Evolutionary conservation across 2,888 invertebrate species (phyloP).

Genomic region (Cyclophora albipunctata): DNA sequence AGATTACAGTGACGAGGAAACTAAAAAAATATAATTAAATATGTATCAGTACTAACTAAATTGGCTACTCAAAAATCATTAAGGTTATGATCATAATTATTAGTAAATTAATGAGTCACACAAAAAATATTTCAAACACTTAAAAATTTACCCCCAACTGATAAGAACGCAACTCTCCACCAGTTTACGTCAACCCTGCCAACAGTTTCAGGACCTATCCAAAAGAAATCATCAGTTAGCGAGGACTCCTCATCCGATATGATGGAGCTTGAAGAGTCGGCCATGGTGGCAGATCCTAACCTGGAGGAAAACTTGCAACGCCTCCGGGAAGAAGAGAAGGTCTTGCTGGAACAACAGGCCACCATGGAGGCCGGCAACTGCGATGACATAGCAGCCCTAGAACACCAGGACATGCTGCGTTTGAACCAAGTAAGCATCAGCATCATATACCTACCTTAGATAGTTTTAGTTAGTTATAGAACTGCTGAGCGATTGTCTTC

Average conservation of each 20-base stretch:
- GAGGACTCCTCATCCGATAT: constrained; percentile 89
- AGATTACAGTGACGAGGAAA: no score
- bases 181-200: background rate
- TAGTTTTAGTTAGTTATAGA: background rate
- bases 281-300: constrained; percentile 75
- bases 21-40: no score
- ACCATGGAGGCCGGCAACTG: constrained; percentile 75
- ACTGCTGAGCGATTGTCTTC: no score
- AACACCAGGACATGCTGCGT: constrained; percentile 56
- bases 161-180: no score
- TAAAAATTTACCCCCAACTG: no score
- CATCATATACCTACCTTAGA: background rate
- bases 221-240: constrained; percentile 92
- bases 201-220: constrained; percentile 84
- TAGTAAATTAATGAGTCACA: no score
- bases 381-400: constrained; percentile 56
- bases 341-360: constrained; percentile 84
- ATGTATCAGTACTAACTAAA: no score
- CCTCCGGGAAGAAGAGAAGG: constrained; percentile 81
- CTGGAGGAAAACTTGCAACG: constrained; percentile 53
- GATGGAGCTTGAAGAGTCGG: constrained; percentile 94
- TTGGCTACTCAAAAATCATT: no score
- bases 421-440: constrained; percentile 46
- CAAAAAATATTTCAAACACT: no score
- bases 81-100: no score